Evolutionary conservation across 2,888 invertebrate genomes (phyloP), one percentile per base, ranked within the genome.

Genomic region (Noctuana brunneofusca): DNA sequence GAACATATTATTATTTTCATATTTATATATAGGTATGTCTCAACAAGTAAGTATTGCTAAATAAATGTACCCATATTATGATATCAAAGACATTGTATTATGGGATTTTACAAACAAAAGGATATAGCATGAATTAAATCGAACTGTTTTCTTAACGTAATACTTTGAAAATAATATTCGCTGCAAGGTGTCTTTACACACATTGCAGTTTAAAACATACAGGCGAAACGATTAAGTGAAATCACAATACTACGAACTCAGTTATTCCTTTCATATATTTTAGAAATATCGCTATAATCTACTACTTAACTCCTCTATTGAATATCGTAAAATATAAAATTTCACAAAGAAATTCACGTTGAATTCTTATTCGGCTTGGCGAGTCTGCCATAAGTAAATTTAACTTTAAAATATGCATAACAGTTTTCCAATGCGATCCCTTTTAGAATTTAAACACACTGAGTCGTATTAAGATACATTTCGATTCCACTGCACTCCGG

Each of bases 401-500:
- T 87, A 83, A 89, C 86, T 89, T 90, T 90, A 89, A 91, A 89
- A 90, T 91, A 91, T 91, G 90, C 89, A 88, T 89, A 89, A 90
- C 89, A 89, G 89, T 89, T 90, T 89, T 88, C 89, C 88, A 76
- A 88, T 84, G 88, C 87, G 89, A 84, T 83, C 87, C 84, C 84
- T 83, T 83, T 84, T 75, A 73, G 81, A 90, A 90, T 89, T 90
- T 89, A 89, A 90, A 90, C 84, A 87, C 85, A 88, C 86, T 82
- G 81, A 81, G 70, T 82, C 83, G 84, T 89, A 89, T 90, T 90
- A 91, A 84, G 88, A 87, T 85, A 87, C 89, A 88, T 91, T 90
- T 83, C 86, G 75, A 88, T 89, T 89, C 89, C 85, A 81, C 77
- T 80, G 80, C 84, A 80, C 82, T 84, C 74, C 72, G 74, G 73